A percentile compares a stretch with the other conserved stretches of the same genome.
Conservation (phyloP, 2,888 invertebrate genomes). For the Diplazon laetatorius region DNA sequence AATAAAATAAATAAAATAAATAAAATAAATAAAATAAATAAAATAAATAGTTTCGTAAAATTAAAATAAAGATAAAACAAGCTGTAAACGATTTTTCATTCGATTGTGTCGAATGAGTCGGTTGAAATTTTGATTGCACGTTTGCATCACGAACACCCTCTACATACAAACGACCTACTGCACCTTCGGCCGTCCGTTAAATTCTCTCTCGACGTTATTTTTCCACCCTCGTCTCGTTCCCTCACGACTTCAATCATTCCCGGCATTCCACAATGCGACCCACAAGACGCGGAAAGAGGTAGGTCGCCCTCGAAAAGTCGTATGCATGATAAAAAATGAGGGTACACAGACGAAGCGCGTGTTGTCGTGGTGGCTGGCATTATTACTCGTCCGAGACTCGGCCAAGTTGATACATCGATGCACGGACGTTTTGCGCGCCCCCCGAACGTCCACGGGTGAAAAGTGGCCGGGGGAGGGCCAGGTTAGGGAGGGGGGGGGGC, state of each 20-base stretch:
- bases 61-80: no score
- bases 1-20: no score
- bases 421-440: constrained; percentile 25
- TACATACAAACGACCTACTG: constrained; percentile 21
- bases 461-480: no score
- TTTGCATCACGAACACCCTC: neutral
- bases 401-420: constrained; percentile 47
- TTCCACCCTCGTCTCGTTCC: neutral
- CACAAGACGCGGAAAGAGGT: constrained; percentile 39
- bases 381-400: constrained; percentile 44
- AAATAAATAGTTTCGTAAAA: no score
- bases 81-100: no score
- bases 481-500: no score
- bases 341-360: constrained; percentile 44
- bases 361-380: constrained; percentile 29
- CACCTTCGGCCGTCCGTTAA: constrained; percentile 1
- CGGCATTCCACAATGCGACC: constrained; percentile 41
- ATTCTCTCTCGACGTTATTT: constrained; percentile 15
- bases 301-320: constrained; percentile 33
- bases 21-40: no score
- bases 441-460: constrained; percentile 31
- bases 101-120: neutral
- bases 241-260: constrained; percentile 39
- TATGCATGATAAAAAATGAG: constrained; percentile 47
- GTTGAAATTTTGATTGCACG: neutral